Evolutionary conservation across 2,888 invertebrate genomes (phyloP), one percentile per base, ranked within the genome.

Genomic region (Eristalinus aeneus): DNA sequence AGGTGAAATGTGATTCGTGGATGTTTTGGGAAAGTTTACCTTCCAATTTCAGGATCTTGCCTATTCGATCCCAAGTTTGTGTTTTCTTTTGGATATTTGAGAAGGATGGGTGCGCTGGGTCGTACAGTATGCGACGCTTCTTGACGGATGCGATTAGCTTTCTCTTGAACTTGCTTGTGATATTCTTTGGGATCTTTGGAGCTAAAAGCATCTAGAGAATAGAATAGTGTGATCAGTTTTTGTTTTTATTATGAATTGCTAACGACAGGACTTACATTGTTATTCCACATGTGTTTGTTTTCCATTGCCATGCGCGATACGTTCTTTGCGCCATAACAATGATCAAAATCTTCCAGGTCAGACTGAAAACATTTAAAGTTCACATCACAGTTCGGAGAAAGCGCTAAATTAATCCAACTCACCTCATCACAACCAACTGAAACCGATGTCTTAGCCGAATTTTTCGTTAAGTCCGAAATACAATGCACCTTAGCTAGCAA

Each of bases 41-140:
- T 39, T 89, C 88, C 2, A 81, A 12, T 0, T 75, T 67, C 20
- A 90, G 46, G 10, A 82, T 12, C 3, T 46, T 71, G n/a, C 90
- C 89, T 73, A 91, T 90, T 36, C 72, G 34, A 32, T 87, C 78
- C 92, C 92, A 91, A 1, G 90, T 46, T 10, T 73, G 4, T 1
- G 88, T 87, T 83, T 90, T 90, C 53, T 87, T 81, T 2, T 32
- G 74, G 11, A 83, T 72, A 61, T 90, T 89, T 1, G 74, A 63
- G 77, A 92, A 91, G 0, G 72, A 73, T 1, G 81, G 74, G 68
- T 90, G 88, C 0, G 60, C 75, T 1, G 86, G 16, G 68, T 91
- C 88, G 31, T 91, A 91, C 2, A 91, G 76, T 0, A 85, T 83
- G 0, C 89, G 88, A 1, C 89, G 87, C 2, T 74, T 81, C 3